A percentile compares a stretch with the other conserved stretches of the same genome.
phyloP scores from a whole-genome alignment of 2,113 vertebrate genomes.

The Pyrgilauda ruficollis region DNA sequence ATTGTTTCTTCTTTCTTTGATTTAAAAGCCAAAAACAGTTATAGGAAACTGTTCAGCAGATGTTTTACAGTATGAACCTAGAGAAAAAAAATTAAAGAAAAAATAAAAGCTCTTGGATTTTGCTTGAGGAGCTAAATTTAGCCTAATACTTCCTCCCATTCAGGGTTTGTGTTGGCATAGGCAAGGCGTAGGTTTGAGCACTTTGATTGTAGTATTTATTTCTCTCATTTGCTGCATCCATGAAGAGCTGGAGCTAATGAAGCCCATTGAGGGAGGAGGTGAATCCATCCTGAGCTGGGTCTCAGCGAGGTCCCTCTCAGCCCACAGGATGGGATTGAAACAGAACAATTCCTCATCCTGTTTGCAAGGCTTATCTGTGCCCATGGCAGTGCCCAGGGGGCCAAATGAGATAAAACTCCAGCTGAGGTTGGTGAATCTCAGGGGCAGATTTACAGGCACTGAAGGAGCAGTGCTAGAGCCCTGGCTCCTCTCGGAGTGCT shows the following conservation, averaged over 20 bases:
- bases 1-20: constrained; percentile 83
- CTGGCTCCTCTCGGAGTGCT: accelerated
- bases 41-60: constrained; percentile 86
- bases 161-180: constrained; percentile 70
- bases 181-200: constrained; percentile 43
- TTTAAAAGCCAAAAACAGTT: constrained; percentile 84
- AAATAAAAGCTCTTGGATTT: constrained; percentile 53
- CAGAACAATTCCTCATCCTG: background rate
- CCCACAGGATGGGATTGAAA: background rate
- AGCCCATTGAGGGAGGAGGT: background rate
- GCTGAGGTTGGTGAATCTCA: background rate
- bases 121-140: constrained; percentile 78
- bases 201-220: constrained; percentile 53
- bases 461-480: background rate
- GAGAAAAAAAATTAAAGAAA: constrained; percentile 25
- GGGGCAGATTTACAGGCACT: background rate
- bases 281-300: background rate
- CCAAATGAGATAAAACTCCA: background rate
- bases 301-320: background rate
- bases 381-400: background rate
- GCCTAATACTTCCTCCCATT: constrained; percentile 77
- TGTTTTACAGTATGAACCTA: constrained; percentile 77
- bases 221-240: constrained; percentile 18
- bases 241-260: constrained; percentile 8
- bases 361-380: background rate